Evolutionary conservation across 2,113 vertebrate species (phyloP).

Genomic region (Eulemur rufifrons): DNA sequence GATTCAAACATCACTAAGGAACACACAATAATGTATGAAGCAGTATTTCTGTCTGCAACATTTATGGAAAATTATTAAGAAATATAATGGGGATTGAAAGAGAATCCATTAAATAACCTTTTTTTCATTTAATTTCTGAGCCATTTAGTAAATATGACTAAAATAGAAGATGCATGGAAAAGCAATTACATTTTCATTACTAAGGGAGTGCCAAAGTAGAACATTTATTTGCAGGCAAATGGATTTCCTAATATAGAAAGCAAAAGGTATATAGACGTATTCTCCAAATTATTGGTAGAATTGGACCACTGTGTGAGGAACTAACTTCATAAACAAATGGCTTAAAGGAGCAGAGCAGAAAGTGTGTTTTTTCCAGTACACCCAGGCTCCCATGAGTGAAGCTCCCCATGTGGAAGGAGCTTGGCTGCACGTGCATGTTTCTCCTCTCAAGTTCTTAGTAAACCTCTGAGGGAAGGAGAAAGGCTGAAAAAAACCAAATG

Average conservation of each 20-base stretch:
- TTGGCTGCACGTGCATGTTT: background rate
- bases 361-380: background rate
- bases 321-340: background rate
- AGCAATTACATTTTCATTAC: background rate
- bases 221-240: background rate
- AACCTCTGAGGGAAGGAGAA: background rate
- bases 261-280: background rate
- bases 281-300: background rate
- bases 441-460: background rate
- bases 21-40: background rate
- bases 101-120: background rate
- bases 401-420: background rate
- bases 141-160: background rate
- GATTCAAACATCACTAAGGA: background rate
- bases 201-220: background rate
- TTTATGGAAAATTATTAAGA: background rate
- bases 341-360: background rate
- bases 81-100: background rate
- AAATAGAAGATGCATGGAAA: background rate
- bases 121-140: background rate
- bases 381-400: background rate
- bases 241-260: background rate
- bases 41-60: background rate
- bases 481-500: background rate
- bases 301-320: background rate